These are phyloP conservation scores for Botia almorhae DNA, from an alignment of 2,797 vertebrate genomes.

Conservation along the genomic window DNA sequence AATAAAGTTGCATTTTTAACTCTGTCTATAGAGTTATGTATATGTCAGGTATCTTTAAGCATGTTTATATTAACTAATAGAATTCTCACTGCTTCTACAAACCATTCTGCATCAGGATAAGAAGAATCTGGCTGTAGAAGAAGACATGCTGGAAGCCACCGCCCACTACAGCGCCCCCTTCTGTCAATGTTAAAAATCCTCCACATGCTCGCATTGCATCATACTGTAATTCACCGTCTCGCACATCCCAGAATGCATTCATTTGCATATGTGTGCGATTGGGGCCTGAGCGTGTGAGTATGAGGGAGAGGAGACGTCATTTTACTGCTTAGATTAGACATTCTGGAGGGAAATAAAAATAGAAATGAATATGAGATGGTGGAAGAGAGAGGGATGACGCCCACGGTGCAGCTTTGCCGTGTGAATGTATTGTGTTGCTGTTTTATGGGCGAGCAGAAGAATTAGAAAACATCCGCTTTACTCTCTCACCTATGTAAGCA, in stretches of 20 bases:
- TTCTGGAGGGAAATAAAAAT: constrained; percentile 68
- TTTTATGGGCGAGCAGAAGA: constrained; percentile 24
- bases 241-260: not conserved
- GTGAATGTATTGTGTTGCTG: constrained; percentile 34
- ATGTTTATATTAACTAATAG: too few relatives aligned
- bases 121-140: too few relatives aligned
- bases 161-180: not conserved
- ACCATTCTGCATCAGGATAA: too few relatives aligned
- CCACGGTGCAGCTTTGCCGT: constrained; percentile 24
- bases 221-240: not conserved
- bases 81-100: too few relatives aligned
- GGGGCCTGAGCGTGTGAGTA: not conserved
- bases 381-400: constrained; percentile 59
- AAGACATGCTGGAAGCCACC: too few relatives aligned
- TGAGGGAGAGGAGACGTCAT: constrained; percentile 57
- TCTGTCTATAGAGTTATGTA: too few relatives aligned
- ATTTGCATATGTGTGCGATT: not conserved
- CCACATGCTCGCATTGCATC: not conserved
- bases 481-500: constrained; percentile 28
- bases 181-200: not conserved
- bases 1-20: too few relatives aligned
- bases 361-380: constrained; percentile 59
- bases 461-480: constrained; percentile 27
- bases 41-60: too few relatives aligned
- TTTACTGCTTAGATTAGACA: constrained; percentile 73